phyloP scores from a whole-genome alignment of 2,797 vertebrate species.

The Neoniphon sammara region DNA sequence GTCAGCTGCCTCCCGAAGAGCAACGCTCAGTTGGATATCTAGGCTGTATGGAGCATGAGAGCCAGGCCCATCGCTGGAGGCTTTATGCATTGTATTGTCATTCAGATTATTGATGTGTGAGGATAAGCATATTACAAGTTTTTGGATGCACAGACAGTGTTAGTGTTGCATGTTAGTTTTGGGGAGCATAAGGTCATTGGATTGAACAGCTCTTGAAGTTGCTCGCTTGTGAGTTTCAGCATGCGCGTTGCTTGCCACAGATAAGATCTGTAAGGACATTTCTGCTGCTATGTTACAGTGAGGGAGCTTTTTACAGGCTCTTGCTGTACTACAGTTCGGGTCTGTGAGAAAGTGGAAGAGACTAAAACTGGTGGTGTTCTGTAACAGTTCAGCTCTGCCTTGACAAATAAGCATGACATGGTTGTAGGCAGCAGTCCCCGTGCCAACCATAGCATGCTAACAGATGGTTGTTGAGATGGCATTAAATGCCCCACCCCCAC shows the following conservation, averaged over 20 bases:
- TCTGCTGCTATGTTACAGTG: slow-evolving; percentile 20
- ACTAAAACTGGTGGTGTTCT: slow-evolving; percentile 24
- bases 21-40: slow-evolving; percentile 39
- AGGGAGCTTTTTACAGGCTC: slow-evolving; percentile 9
- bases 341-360: slow-evolving; percentile 37
- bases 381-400: slow-evolving; percentile 47
- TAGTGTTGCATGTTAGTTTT: too few relatives aligned
- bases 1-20: slow-evolving; percentile 62
- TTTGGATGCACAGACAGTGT: background rate
- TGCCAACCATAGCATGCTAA: slow-evolving; percentile 72
- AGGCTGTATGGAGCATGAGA: slow-evolving; percentile 6
- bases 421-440: slow-evolving; percentile 61
- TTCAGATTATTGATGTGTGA: slow-evolving; percentile 9
- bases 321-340: slow-evolving; percentile 36
- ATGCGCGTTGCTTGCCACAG: slow-evolving; percentile 2
- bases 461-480: slow-evolving; percentile 74
- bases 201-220: background rate
- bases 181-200: background rate
- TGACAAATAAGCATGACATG: slow-evolving; percentile 68
- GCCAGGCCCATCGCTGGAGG: background rate
- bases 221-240: background rate
- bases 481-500: slow-evolving; percentile 56
- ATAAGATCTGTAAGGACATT: slow-evolving; percentile 11
- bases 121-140: slow-evolving; percentile 6
- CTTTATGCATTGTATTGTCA: slow-evolving; percentile 5